Conservation (phyloP, 2,888 invertebrate species). For the Nomada lathburiana region DNA sequence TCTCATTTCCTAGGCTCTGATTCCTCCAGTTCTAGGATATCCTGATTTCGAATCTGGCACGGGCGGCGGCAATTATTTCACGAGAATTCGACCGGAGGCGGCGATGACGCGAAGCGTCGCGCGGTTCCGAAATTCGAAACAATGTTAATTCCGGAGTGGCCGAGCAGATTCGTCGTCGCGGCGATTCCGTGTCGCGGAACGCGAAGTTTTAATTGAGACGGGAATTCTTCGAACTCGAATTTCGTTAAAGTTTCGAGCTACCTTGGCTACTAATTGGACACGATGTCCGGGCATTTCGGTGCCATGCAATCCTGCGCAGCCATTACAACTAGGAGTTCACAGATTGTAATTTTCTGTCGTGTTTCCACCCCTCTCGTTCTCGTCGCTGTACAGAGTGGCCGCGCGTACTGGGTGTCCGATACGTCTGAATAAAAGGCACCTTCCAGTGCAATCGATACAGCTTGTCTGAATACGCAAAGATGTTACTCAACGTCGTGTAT, state of each 20-base stretch:
- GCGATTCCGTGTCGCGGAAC: slow-evolving; percentile 11
- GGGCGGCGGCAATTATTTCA: slow-evolving; percentile 33
- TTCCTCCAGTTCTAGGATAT: too few species aligned
- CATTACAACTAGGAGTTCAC: slow-evolving; percentile 67
- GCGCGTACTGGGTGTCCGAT: slow-evolving; percentile 15
- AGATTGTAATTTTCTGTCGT: slow-evolving; percentile 70
- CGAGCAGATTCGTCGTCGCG: neutral
- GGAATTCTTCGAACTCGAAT: slow-evolving; percentile 73
- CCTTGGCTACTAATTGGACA: slow-evolving; percentile 76
- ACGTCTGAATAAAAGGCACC: too few species aligned
- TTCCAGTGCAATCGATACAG: neutral
- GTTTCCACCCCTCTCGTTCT: neutral
- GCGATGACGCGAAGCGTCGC: slow-evolving; percentile 30
- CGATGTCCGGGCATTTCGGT: slow-evolving; percentile 67
- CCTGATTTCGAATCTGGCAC: slow-evolving; percentile 23
- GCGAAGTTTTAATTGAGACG: slow-evolving; percentile 63
- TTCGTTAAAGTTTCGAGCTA: slow-evolving; percentile 74
- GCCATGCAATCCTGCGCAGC: slow-evolving; percentile 64
- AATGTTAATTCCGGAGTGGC: neutral
- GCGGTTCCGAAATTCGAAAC: slow-evolving; percentile 30
- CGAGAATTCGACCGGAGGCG: slow-evolving; percentile 31
- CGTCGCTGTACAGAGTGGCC: neutral
- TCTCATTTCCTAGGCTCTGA: too few species aligned
- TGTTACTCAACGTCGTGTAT: neutral
- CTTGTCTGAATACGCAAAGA: neutral